Conservation (phyloP, 2,113 vertebrate genomes). For the Polypterus bichir region DNA sequence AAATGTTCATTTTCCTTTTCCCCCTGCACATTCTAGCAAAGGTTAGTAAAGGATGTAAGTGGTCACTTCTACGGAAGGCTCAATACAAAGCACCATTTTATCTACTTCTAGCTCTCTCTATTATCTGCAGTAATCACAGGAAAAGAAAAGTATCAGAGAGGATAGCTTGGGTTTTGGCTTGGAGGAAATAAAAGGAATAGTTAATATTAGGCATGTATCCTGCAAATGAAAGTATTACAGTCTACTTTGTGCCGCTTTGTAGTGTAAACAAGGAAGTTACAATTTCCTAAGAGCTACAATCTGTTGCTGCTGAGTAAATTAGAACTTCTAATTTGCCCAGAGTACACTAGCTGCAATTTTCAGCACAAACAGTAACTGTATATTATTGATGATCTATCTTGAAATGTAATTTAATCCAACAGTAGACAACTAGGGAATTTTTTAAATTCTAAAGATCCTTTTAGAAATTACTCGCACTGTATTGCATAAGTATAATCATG, state of each 20-base stretch:
- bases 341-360: not conserved
- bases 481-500: not conserved
- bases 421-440: not conserved
- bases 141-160: slow-evolving; percentile 37
- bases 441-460: not conserved
- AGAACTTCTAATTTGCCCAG: not conserved
- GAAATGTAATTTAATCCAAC: not conserved
- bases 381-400: not conserved
- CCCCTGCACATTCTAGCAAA: slow-evolving; percentile 49
- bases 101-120: slow-evolving; percentile 47
- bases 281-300: slow-evolving; percentile 5
- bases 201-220: slow-evolving; percentile 3
- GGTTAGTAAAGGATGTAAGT: slow-evolving; percentile 53
- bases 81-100: slow-evolving; percentile 45
- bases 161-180: slow-evolving; percentile 23
- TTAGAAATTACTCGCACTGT: not conserved
- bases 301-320: not conserved
- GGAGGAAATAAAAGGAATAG: slow-evolving; percentile 5
- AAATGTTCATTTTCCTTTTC: slow-evolving; percentile 40
- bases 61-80: slow-evolving; percentile 43
- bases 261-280: slow-evolving; percentile 10
- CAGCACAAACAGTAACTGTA: not conserved
- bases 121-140: slow-evolving; percentile 38
- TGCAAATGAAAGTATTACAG: slow-evolving; percentile 3
- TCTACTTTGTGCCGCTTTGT: not conserved